Conservation (phyloP, 1,140 invertebrate species). For the Berghia stephanieae region DNA sequence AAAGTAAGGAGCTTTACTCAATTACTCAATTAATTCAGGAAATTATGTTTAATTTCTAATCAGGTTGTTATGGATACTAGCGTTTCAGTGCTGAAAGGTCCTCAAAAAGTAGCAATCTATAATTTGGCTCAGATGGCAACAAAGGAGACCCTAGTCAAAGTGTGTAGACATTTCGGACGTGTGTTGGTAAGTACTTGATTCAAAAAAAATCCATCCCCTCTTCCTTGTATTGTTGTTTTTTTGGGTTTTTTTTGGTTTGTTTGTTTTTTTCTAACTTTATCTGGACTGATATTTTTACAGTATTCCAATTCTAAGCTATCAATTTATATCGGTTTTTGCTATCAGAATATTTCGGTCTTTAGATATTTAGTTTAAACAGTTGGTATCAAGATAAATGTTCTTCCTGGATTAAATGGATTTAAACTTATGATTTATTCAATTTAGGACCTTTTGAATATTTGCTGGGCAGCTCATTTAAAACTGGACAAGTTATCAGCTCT, state of each 20-base stretch:
- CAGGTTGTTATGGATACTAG: background rate
- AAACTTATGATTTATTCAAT: too few species aligned
- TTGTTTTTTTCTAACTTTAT: background rate
- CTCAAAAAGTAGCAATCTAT: slow-evolving; percentile 23
- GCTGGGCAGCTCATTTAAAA: too few species aligned
- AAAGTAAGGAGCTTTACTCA: background rate
- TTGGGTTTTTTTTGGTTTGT: background rate
- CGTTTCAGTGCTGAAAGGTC: slow-evolving; percentile 10
- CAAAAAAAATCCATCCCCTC: background rate
- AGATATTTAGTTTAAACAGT: too few species aligned
- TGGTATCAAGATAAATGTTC: too few species aligned
- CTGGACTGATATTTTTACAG: background rate
- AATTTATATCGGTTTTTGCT: background rate
- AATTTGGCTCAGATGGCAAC: slow-evolving; percentile 25
- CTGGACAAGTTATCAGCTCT: too few species aligned
- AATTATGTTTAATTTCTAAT: background rate
- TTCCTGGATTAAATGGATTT: too few species aligned
- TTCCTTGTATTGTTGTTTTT: background rate
- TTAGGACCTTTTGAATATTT: too few species aligned
- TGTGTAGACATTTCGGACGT: slow-evolving; percentile 31
- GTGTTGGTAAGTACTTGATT: slow-evolving; percentile 27
- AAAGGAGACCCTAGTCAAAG: slow-evolving; percentile 26
- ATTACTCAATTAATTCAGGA: background rate
- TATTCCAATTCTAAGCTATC: background rate
- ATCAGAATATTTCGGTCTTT: background rate